A percentile compares a stretch with the other conserved stretches of the same genome.
Evolutionary conservation across 1,140 invertebrate genomes (phyloP).

Genomic region (Saxidomus purpurata): DNA sequence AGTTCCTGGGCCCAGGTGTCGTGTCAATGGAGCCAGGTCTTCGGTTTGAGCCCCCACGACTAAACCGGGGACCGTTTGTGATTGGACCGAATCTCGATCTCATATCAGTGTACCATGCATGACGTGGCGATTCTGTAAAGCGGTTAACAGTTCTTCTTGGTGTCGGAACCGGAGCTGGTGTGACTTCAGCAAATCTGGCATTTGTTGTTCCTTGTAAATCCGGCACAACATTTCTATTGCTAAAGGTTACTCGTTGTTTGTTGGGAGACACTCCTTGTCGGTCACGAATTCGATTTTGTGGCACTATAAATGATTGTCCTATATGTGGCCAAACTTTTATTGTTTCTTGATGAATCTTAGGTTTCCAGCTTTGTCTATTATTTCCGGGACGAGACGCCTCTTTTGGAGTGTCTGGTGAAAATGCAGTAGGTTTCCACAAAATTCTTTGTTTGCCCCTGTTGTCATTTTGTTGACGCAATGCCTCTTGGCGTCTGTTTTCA

Average conservation of each 20-base stretch:
- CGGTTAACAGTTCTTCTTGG: neutral
- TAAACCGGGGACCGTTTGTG: conserved; percentile 25
- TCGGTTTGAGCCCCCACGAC: conserved; percentile 55
- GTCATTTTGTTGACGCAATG: no score
- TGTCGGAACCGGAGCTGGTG: neutral
- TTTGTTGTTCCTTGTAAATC: conserved; percentile 5
- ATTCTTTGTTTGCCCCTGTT: neutral
- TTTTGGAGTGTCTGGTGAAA: neutral
- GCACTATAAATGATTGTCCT: neutral
- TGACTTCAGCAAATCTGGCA: conserved; percentile 7
- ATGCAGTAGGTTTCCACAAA: conserved; percentile 9
- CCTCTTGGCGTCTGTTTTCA: neutral
- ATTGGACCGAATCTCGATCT: conserved; percentile 2
- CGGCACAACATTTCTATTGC: neutral
- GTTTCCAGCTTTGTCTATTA: conserved; percentile 18
- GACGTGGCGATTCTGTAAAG: conserved; percentile 41
- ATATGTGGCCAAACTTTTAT: conserved; percentile 56
- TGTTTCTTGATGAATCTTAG: conserved; percentile 55
- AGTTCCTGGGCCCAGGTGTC: neutral
- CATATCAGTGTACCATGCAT: conserved; percentile 39
- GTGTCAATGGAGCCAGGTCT: conserved; percentile 30
- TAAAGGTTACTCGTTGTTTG: neutral
- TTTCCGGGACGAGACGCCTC: neutral
- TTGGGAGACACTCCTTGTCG: neutral
- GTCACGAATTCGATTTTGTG: neutral